Conservation (phyloP, 2,797 vertebrate genomes). For the Lagodon rhomboides region DNA sequence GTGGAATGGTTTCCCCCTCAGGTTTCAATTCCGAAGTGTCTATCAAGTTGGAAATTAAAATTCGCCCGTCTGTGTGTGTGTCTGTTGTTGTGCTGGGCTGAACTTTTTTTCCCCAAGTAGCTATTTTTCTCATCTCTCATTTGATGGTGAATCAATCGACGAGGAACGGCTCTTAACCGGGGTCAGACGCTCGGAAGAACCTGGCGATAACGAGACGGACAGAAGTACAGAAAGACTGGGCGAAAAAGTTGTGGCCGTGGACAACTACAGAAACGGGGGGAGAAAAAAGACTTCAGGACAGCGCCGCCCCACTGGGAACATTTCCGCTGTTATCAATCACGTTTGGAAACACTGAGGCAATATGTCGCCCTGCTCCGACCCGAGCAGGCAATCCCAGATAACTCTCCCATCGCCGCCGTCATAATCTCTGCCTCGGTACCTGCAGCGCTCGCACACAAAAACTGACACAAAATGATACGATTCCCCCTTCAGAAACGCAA, state of each 20-base stretch:
- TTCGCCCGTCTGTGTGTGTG: slow-evolving; percentile 42
- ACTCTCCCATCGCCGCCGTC: slow-evolving; percentile 45
- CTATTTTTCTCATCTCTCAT: slow-evolving; percentile 26
- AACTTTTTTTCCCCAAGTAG: slow-evolving; percentile 44
- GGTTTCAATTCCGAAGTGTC: slow-evolving; percentile 72
- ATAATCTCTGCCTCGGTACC: slow-evolving; percentile 42
- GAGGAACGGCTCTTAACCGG: slow-evolving; percentile 35
- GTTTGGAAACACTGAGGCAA: slow-evolving; percentile 44
- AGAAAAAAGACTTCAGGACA: slow-evolving; percentile 22
- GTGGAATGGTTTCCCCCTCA: slow-evolving; percentile 72
- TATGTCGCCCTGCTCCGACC: slow-evolving; percentile 54
- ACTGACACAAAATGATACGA: slow-evolving; percentile 45
- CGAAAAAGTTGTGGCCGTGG: not conserved
- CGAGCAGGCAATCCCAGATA: slow-evolving; percentile 38
- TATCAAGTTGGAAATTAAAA: slow-evolving; percentile 77
- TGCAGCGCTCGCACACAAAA: slow-evolving; percentile 31
- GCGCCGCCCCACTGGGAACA: slow-evolving; percentile 22
- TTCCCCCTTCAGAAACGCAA: slow-evolving; percentile 37
- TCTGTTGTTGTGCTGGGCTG: slow-evolving; percentile 7
- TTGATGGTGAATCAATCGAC: slow-evolving; percentile 31
- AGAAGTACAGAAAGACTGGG: slow-evolving; percentile 1
- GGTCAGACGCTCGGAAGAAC: slow-evolving; percentile 39
- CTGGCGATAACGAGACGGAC: not conserved
- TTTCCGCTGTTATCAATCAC: slow-evolving; percentile 65
- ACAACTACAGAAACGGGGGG: slow-evolving; percentile 23